These are phyloP conservation scores for Eulemur rubriventer DNA, from an alignment of 2,797 vertebrate genomes.

Conservation along the genomic window DNA sequence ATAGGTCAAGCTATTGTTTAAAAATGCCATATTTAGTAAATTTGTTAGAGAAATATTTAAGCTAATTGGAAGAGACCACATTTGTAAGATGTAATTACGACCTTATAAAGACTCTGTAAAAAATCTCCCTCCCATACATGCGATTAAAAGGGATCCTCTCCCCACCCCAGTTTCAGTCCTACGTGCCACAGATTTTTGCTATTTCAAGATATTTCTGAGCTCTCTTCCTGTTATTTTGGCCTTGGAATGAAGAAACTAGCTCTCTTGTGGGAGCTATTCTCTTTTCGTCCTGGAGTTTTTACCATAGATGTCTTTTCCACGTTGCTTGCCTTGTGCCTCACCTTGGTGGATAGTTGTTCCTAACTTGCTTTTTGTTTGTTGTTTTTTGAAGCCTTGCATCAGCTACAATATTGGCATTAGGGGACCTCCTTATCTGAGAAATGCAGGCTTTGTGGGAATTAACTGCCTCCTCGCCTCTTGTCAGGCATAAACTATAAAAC, in stretches of 20 bases:
- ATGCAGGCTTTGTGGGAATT: not conserved
- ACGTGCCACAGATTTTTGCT: not conserved
- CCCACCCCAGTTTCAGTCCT: not conserved
- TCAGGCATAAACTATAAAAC: not conserved
- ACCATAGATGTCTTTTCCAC: not conserved
- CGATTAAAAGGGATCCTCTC: not conserved
- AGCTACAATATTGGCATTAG: not conserved
- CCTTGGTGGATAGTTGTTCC: not conserved
- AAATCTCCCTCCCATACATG: not conserved
- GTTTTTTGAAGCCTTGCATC: not conserved
- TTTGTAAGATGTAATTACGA: constrained; percentile 36
- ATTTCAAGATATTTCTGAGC: not conserved
- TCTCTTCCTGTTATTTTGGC: not conserved
- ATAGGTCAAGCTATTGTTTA: not conserved
- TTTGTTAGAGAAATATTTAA: constrained; percentile 39
- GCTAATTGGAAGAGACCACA: not conserved
- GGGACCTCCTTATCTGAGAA: not conserved
- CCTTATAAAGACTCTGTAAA: not conserved
- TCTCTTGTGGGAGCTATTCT: not conserved
- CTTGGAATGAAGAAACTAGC: not conserved
- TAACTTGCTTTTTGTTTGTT: not conserved
- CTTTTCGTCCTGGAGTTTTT: not conserved
- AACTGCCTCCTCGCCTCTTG: not conserved
- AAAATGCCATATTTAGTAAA: not conserved
- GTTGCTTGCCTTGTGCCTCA: not conserved